These are phyloP conservation scores for Nasonovia ribisnigri DNA, from an alignment of 2,888 invertebrate genomes.

Conservation along the genomic window DNA sequence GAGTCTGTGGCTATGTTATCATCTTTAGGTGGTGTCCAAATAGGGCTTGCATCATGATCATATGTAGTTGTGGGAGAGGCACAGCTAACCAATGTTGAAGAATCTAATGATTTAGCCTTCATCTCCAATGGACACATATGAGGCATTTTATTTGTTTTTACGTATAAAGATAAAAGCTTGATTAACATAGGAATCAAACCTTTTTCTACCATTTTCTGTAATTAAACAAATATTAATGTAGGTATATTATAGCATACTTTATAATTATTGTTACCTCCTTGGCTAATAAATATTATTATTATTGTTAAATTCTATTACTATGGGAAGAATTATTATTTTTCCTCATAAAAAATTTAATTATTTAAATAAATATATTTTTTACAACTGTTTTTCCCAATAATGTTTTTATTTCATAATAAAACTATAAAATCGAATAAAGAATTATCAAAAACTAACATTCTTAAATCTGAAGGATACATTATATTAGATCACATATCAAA, in stretches of 20 bases:
- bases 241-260: neutral
- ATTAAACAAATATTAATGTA: conserved; percentile 33
- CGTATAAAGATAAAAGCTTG: conserved; percentile 20
- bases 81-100: neutral
- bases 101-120: neutral
- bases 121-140: neutral
- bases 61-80: conserved; percentile 34
- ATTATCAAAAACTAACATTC: conserved; percentile 39
- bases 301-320: conserved; percentile 13
- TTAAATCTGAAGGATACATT: conserved; percentile 36
- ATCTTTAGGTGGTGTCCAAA: neutral
- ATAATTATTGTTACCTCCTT: neutral
- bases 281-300: neutral
- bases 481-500: conserved; percentile 50
- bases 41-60: conserved; percentile 24
- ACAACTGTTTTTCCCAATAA: neutral
- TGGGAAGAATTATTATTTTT: neutral
- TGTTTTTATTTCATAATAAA: conserved; percentile 37
- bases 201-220: conserved; percentile 47
- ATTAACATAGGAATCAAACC: conserved; percentile 55
- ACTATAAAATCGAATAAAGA: neutral
- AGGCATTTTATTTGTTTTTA: conserved; percentile 40
- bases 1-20: conserved; percentile 27
- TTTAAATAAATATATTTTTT: neutral
- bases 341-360: neutral